phyloP scores from a whole-genome alignment of 2,113 vertebrate species.

The Pyrgilauda ruficollis region DNA sequence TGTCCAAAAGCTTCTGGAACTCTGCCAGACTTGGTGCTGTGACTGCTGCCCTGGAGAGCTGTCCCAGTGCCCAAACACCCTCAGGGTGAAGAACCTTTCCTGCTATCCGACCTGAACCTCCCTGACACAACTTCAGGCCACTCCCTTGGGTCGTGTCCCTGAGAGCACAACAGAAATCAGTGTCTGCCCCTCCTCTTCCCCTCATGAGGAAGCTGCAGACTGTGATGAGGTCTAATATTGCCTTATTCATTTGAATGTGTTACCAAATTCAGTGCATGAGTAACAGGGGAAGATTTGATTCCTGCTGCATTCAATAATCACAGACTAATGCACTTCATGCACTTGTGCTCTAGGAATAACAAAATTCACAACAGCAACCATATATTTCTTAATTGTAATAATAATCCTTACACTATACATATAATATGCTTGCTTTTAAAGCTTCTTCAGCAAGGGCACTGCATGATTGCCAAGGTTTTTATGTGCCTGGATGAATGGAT shows the following conservation, averaged over 20 bases:
- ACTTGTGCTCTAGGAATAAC: background rate
- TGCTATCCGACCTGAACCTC: rapidly evolving
- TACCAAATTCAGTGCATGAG: background rate
- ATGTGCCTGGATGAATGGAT: background rate
- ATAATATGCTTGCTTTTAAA: background rate
- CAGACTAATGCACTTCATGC: background rate
- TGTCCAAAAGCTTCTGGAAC: rapidly evolving
- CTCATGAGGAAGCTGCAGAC: background rate
- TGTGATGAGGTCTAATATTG: background rate
- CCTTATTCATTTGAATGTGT: background rate
- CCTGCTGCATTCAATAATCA: background rate
- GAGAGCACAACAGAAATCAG: background rate
- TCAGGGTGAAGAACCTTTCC: background rate
- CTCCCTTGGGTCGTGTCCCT: rapidly evolving
- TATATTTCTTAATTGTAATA: background rate
- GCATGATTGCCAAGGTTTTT: background rate
- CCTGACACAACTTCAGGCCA: background rate
- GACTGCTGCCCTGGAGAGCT: background rate
- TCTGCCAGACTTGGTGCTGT: background rate
- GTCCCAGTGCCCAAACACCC: background rate
- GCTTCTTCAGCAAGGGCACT: background rate
- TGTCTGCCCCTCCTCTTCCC: background rate
- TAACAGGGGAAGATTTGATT: background rate
- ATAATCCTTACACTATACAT: background rate
- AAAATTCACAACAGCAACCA: background rate